A percentile compares a stretch with the other conserved stretches of the same genome.
phyloP scores from a whole-genome alignment of 23 tunicate species.

The Halocynthia roretzi region DNA sequence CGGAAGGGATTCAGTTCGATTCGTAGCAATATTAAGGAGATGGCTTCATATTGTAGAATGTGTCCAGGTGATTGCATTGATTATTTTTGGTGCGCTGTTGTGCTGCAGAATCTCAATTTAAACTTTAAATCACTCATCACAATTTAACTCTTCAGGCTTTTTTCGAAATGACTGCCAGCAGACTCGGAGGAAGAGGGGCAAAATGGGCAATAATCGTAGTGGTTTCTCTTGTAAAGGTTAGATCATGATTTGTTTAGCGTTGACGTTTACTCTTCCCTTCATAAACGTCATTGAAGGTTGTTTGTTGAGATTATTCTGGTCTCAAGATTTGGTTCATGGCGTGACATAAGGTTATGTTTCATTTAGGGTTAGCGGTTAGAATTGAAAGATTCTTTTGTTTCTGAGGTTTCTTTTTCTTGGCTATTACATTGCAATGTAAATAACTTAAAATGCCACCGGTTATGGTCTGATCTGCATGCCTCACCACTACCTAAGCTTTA shows the following conservation, averaged over 20 bases:
- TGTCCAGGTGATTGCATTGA: not conserved
- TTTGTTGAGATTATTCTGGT: too few relatives aligned
- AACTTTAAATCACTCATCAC: not conserved
- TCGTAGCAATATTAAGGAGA: not conserved
- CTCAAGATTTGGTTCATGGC: too few relatives aligned
- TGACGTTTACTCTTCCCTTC: too few relatives aligned
- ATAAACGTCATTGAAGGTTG: too few relatives aligned
- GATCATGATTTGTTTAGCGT: not conserved
- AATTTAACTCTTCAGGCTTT: constrained; percentile 51
- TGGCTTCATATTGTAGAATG: constrained; percentile 19
- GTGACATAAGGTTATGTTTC: too few relatives aligned
- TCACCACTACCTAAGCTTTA: too few relatives aligned
- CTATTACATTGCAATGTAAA: too few relatives aligned
- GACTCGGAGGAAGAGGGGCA: constrained; percentile 66
- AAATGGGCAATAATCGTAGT: constrained; percentile 73
- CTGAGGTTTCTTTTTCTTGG: too few relatives aligned
- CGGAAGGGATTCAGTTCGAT: not conserved
- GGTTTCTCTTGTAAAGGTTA: constrained; percentile 71
- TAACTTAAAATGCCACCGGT: too few relatives aligned
- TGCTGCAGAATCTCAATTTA: not conserved
- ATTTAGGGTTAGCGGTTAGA: too few relatives aligned
- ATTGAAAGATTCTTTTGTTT: too few relatives aligned
- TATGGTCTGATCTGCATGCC: too few relatives aligned
- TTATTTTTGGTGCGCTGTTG: not conserved
- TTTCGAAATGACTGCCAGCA: constrained; percentile 52